Evolutionary conservation across 2,113 vertebrate genomes (phyloP).

Genomic region (Lagopus muta): DNA sequence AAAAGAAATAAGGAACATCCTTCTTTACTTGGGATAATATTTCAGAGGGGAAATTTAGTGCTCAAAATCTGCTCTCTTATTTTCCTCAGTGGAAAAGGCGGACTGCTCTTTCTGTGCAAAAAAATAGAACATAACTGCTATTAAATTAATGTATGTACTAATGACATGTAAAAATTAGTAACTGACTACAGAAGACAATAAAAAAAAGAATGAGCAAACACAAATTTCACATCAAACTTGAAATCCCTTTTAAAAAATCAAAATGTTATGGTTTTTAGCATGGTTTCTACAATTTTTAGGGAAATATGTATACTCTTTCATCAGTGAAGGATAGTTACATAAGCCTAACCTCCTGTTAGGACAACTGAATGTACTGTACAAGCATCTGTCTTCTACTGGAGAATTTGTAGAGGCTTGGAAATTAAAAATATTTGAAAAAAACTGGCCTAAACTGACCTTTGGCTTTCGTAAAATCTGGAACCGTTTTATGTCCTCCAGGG

Average conservation of each 20-base stretch:
- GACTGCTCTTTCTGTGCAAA: neutral
- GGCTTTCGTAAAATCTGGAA: conserved; percentile 43
- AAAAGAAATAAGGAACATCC: neutral
- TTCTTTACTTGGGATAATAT: neutral
- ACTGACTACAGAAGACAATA: neutral
- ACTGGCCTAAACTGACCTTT: conserved; percentile 28
- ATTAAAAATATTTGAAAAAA: conserved; percentile 21
- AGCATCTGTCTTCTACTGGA: neutral
- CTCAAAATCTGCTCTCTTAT: neutral
- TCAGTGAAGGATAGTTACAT: neutral
- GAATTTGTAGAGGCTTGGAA: neutral
- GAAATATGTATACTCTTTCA: neutral
- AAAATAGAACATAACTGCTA: neutral
- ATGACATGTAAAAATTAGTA: neutral
- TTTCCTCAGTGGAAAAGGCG: neutral
- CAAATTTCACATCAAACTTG: neutral
- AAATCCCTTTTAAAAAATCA: neutral
- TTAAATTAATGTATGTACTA: neutral
- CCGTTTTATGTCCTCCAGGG: neutral
- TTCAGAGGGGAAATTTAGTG: neutral
- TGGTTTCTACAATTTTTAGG: neutral
- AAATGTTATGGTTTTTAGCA: neutral
- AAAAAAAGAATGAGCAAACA: neutral
- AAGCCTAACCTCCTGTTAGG: neutral
- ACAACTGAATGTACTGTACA: neutral